Conservation (phyloP, 2,888 invertebrate genomes). For the Imbricaverruca yamaguchii region DNA sequence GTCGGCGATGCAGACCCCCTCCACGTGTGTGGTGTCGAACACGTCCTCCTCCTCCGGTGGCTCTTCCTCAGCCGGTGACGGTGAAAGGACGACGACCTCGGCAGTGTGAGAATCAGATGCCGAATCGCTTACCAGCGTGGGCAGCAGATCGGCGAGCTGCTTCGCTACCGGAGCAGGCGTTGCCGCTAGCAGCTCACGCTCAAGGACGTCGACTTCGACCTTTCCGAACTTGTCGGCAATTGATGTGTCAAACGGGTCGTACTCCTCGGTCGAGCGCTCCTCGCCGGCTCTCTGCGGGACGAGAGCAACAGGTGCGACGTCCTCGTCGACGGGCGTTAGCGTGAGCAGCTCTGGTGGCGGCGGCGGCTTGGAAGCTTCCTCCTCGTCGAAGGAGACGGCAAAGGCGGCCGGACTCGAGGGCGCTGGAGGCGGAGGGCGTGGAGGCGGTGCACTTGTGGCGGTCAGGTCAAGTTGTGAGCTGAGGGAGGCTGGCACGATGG, state of each 20-base stretch:
- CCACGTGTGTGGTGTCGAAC: neutral
- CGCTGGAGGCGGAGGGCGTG: conserved; percentile 29
- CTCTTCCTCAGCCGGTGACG: neutral
- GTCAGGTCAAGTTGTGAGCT: conserved; percentile 40
- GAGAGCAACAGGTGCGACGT: conserved; percentile 52
- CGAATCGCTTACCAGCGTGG: neutral
- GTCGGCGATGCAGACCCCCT: neutral
- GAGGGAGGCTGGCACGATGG: conserved; percentile 31
- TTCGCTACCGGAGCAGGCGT: conserved; percentile 34
- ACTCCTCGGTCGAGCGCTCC: conserved; percentile 35
- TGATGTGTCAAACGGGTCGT: conserved; percentile 83
- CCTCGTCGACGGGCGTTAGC: conserved; percentile 24
- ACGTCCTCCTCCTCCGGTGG: neutral
- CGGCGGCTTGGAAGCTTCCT: conserved; percentile 25
- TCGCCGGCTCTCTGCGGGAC: conserved; percentile 56
- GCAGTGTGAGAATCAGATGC: neutral
- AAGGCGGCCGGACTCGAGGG: conserved; percentile 25
- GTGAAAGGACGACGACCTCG: neutral
- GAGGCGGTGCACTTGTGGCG: conserved; percentile 24
- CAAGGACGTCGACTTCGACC: conserved; percentile 67
- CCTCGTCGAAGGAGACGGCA: conserved; percentile 27
- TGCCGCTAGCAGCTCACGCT: conserved; percentile 55
- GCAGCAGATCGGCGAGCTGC: neutral
- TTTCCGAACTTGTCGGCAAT: conserved; percentile 62
- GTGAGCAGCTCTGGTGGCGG: conserved; percentile 26